A percentile compares a stretch with the other conserved stretches of the same genome.
These are phyloP conservation scores for Bovichtus diacanthus DNA, from an alignment of 2,797 vertebrate species.

Conservation along the genomic window DNA sequence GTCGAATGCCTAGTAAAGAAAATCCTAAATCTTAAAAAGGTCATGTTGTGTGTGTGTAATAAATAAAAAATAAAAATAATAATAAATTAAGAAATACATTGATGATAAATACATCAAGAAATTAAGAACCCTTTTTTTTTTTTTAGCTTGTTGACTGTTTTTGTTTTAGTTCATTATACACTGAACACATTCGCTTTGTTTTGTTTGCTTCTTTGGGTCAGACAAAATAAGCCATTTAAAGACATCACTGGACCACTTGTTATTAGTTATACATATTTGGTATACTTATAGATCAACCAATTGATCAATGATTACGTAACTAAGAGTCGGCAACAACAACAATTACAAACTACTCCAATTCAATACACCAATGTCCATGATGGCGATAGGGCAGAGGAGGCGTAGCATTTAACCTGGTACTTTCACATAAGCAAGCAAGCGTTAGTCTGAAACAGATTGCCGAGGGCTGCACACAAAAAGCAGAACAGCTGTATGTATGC, in stretches of 20 bases:
- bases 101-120: too few relatives aligned
- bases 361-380: constrained; percentile 6
- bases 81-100: too few relatives aligned
- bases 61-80: too few relatives aligned
- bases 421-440: constrained; percentile 21
- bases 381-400: constrained; percentile 32
- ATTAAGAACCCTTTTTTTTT: not conserved
- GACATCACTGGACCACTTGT: not conserved
- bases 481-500: not conserved
- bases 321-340: not conserved
- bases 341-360: not conserved
- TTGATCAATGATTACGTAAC: not conserved
- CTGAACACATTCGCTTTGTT: not conserved
- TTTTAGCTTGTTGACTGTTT: too few relatives aligned
- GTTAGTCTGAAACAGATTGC: not conserved
- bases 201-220: not conserved
- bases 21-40: not conserved
- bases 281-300: not conserved
- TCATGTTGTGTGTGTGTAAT: too few relatives aligned
- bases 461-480: not conserved
- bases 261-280: not conserved
- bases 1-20: not conserved
- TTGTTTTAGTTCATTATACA: not conserved
- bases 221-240: not conserved
- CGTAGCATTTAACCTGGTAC: constrained; percentile 33